Evolutionary conservation across 2,888 invertebrate species (phyloP).

Genomic region (Uloborus plumipes): DNA sequence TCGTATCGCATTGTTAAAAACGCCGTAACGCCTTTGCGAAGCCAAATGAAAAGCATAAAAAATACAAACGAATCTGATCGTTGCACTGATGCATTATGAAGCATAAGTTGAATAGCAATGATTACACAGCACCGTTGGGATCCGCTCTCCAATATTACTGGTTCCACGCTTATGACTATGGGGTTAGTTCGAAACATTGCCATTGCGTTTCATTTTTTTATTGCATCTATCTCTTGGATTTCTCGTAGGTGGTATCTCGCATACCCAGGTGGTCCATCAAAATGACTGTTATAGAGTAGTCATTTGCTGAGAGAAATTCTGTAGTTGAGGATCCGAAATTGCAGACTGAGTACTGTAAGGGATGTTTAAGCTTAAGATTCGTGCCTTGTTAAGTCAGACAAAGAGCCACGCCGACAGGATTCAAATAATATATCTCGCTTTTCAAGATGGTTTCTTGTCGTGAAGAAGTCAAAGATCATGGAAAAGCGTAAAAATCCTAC

Average conservation of each 20-base stretch:
- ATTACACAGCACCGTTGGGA: constrained; percentile 1
- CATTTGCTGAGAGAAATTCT: constrained; percentile 29
- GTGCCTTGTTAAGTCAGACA: constrained; percentile 35
- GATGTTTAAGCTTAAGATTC: constrained; percentile 26
- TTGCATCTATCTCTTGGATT: not conserved
- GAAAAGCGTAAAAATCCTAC: constrained; percentile 7
- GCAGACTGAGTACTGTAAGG: constrained; percentile 7
- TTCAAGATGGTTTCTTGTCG: constrained; percentile 12
- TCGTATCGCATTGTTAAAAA: too few relatives aligned
- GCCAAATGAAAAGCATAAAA: too few relatives aligned
- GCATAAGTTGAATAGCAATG: not conserved
- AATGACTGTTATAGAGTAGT: constrained; percentile 39
- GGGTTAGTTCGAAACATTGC: not conserved
- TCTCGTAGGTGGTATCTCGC: constrained; percentile 23
- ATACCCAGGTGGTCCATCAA: constrained; percentile 41
- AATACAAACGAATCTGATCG: too few relatives aligned
- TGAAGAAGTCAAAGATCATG: constrained; percentile 3
- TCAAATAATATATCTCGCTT: constrained; percentile 36
- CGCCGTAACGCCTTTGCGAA: too few relatives aligned
- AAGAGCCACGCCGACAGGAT: constrained; percentile 8
- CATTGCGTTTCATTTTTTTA: constrained; percentile 1
- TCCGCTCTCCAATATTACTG: constrained; percentile 12
- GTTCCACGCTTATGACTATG: not conserved
- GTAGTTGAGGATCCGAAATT: constrained; percentile 14
- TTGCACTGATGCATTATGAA: not conserved